A percentile compares a stretch with the other conserved stretches of the same genome.
Conservation (phyloP, 2,113 vertebrate genomes). For the Solenodon paradoxus region DNA sequence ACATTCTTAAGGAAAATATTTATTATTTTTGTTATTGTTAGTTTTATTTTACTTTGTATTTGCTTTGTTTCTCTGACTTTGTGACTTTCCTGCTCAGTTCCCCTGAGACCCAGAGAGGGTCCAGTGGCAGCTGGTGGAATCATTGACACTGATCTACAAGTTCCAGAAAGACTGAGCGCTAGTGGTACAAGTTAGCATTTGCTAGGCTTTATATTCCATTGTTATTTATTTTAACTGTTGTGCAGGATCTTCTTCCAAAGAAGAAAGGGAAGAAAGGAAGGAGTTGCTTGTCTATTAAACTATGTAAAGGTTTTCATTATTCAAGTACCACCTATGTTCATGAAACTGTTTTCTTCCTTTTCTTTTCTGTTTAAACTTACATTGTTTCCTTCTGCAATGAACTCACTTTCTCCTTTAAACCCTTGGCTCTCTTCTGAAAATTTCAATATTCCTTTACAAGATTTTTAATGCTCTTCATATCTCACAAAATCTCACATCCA, state of each 20-base stretch:
- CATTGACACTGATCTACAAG: background rate
- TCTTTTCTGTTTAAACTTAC: constrained; percentile 26
- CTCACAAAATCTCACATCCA: background rate
- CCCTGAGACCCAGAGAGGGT: background rate
- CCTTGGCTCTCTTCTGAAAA: constrained; percentile 8
- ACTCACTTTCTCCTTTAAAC: background rate
- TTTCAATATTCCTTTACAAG: background rate
- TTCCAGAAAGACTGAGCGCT: background rate
- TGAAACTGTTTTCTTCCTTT: background rate
- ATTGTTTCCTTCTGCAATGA: background rate
- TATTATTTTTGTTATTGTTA: background rate
- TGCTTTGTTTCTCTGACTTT: background rate
- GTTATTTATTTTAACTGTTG: background rate
- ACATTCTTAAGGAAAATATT: background rate
- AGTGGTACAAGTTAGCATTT: background rate
- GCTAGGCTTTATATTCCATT: background rate
- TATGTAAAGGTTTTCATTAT: background rate
- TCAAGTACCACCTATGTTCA: background rate
- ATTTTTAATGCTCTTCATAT: background rate
- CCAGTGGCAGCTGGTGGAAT: background rate
- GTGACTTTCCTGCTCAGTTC: background rate
- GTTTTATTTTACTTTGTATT: background rate
- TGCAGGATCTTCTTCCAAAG: background rate
- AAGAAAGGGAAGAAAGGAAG: background rate
- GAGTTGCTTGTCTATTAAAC: background rate